Evolutionary conservation across 2,113 vertebrate species (phyloP).

Genomic region (Collichthys lucidus): DNA sequence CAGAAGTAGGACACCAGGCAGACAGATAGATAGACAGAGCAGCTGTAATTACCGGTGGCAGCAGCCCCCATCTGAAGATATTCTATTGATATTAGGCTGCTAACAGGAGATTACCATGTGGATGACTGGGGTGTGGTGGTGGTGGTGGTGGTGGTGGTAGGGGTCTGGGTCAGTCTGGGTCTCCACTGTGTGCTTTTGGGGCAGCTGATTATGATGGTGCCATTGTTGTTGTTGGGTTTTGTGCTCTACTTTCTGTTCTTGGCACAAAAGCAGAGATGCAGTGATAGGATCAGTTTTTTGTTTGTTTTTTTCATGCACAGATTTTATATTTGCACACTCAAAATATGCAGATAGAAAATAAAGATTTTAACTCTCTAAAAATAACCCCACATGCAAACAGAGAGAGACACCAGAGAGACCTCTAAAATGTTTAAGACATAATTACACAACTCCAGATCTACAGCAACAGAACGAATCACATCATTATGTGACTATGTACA

Average conservation of each 20-base stretch:
- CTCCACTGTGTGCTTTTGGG: conserved; percentile 16
- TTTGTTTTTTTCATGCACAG: not conserved
- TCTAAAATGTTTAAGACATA: no score
- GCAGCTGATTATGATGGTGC: conserved; percentile 14
- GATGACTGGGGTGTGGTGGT: conserved; percentile 2
- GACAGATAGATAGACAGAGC: conserved; percentile 48
- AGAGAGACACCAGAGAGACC: no score
- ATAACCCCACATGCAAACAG: no score
- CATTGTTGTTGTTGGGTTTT: conserved; percentile 14
- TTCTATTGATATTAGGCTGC: conserved; percentile 52
- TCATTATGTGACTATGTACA: no score
- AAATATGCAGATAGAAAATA: not conserved
- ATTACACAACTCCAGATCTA: no score
- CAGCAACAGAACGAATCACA: no score
- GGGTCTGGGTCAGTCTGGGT: conserved; percentile 42
- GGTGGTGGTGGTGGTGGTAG: no score
- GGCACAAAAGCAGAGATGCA: not conserved
- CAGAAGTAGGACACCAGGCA: conserved; percentile 71
- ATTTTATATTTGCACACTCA: not conserved
- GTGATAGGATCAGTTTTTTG: not conserved
- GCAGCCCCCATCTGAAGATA: conserved; percentile 25
- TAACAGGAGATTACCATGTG: conserved; percentile 59
- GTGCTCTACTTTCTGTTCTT: conserved; percentile 16
- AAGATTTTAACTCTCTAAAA: not conserved
- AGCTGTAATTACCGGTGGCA: conserved; percentile 57